Conservation (phyloP, 2,113 vertebrate species). For the Lipotes vexillifer region DNA sequence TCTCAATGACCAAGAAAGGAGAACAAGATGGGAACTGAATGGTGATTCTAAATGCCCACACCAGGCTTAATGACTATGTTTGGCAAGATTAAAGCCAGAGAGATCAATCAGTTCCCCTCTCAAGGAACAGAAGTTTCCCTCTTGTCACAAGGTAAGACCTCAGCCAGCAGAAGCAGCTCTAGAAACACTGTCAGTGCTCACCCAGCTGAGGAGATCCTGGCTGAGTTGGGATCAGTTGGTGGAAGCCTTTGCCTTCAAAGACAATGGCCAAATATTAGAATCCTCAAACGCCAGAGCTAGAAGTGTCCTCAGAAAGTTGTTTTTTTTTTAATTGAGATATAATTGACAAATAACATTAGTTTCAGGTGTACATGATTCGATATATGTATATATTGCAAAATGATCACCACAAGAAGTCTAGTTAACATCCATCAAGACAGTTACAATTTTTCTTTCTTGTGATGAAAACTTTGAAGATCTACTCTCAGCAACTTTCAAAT, state of each 20-base stretch:
- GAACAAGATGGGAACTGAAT: neutral
- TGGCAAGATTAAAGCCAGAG: neutral
- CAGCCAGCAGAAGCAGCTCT: neutral
- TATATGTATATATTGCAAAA: neutral
- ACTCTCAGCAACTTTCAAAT: neutral
- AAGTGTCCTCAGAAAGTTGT: neutral
- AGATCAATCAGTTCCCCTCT: neutral
- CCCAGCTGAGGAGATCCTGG: neutral
- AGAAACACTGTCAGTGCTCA: neutral
- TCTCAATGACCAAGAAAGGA: neutral
- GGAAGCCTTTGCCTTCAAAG: neutral
- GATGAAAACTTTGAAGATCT: neutral
- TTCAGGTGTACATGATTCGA: neutral
- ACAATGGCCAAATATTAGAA: slow-evolving; percentile 6
- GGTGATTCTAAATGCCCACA: neutral
- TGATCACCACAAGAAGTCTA: neutral
- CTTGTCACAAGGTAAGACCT: neutral
- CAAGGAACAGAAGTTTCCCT: neutral
- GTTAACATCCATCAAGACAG: neutral
- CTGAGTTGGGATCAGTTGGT: neutral
- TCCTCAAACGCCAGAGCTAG: neutral
- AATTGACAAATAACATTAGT: neutral
- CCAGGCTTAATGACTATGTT: neutral
- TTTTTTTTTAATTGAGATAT: neutral
- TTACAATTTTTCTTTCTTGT: neutral